Base-by-base conservation (phyloP, 1,140 invertebrate genomes). In the Adelges cooleyi region DNA sequence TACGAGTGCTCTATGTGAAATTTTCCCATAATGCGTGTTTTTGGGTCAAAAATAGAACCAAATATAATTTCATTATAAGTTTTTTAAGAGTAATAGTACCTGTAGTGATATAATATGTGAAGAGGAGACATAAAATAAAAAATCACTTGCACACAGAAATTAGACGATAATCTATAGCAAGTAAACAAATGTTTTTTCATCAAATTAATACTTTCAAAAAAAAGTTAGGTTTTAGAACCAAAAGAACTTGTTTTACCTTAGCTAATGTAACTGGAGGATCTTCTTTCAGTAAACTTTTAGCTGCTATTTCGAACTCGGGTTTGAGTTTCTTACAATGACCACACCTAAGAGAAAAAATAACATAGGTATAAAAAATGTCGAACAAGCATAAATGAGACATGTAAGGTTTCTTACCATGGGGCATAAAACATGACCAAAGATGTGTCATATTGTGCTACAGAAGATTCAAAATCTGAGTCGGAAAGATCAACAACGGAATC, bases 371-470 rank as follows among this genome's bases (percentile, higher is more conserved):
- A 40, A 65, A 6, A 29, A 27, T 23, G 13, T 17, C n/a, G 29
- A 23, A 42, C 13, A 20, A 62, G 15, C 18, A 46, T 17, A 17
- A n/a, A 8, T 15, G 3, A 62, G 42, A 42, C 5, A 62, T 20
- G 22, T 23, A n/a, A n/a, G n/a, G 42, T 59, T 53, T 77, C 84
- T 86, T 80, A 95, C 95, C 95, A 98, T 68, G 94, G 95, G 69
- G 95, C 95, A 78, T 95, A 98, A 82, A 98, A 98, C 88, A 98
- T 95, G 71, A 97, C 91, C 71, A 99, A 82, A 67, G 87, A 85
- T 54, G 93, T 90, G 68, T 96, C 92, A 78, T 90, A 83, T 74
- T 88, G 81, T 46, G 79, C 77, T 68, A 96, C 74, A 75, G 82
- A 82, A 53, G 80, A 77, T 27, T 80, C 80, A 75, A 97, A 98